These are phyloP conservation scores for Latrodectus geometricus DNA, from an alignment of 1,140 invertebrate genomes.

Conservation along the genomic window DNA sequence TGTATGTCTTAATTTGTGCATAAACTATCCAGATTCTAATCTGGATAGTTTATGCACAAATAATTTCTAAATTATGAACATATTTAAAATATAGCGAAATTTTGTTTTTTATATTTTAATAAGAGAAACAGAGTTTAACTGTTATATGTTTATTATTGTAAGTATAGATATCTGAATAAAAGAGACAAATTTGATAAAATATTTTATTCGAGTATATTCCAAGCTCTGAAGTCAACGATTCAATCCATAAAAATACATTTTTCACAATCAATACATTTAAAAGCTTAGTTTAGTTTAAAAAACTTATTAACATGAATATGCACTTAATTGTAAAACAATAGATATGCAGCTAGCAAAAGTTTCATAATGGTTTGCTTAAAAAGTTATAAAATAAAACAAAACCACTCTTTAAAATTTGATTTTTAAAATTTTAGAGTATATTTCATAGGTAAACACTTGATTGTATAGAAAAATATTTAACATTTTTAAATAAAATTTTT, in stretches of 20 bases:
- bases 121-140: too few species aligned
- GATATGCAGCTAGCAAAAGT: not conserved
- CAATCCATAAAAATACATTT: constrained; percentile 44
- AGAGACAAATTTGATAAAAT: constrained; percentile 43
- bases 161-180: not conserved
- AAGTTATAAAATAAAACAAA: not conserved
- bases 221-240: constrained; percentile 57
- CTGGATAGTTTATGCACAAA: too few species aligned
- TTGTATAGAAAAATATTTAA: not conserved
- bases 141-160: too few species aligned
- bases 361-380: not conserved
- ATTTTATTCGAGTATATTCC: constrained; percentile 57
- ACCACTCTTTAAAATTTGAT: not conserved
- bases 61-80: too few species aligned
- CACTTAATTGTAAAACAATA: not conserved
- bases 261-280: not conserved
- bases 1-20: too few species aligned
- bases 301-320: not conserved
- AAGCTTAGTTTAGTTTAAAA: constrained; percentile 6
- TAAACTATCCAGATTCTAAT: too few species aligned
- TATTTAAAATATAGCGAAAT: too few species aligned
- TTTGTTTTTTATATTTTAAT: too few species aligned
- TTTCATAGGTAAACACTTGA: not conserved
- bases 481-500: too few species aligned
- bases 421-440: not conserved